These are phyloP conservation scores for Troides oblongomaculatus DNA, from an alignment of 2,888 invertebrate genomes.

Conservation along the genomic window DNA sequence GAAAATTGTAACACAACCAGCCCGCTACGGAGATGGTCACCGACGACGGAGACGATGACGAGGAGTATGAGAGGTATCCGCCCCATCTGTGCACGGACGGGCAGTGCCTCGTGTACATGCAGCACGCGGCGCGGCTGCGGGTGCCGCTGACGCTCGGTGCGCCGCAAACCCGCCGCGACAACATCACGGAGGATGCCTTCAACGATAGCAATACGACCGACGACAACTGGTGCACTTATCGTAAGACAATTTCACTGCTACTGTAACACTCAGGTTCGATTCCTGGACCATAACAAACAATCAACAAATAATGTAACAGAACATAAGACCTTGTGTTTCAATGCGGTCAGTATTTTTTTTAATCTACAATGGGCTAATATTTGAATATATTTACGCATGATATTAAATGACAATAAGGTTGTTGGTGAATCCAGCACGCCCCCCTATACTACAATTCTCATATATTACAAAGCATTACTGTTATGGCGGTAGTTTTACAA, in stretches of 20 bases:
- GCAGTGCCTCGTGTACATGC: slow-evolving; percentile 68
- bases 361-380: no score
- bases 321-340: no score
- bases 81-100: slow-evolving; percentile 71
- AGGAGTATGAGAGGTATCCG: slow-evolving; percentile 57
- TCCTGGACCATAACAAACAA: no score
- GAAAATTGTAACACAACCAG: background rate
- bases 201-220: slow-evolving; percentile 40
- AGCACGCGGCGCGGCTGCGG: slow-evolving; percentile 57
- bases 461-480: no score
- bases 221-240: slow-evolving; percentile 84
- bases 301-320: no score
- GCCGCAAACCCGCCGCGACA: slow-evolving; percentile 54
- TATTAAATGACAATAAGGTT: no score
- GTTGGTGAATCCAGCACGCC: no score
- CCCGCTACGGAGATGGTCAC: slow-evolving; percentile 32
- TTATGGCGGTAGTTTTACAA: no score
- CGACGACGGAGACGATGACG: slow-evolving; percentile 53
- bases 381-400: no score
- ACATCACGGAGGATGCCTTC: slow-evolving; percentile 40
- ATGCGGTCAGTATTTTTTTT: no score
- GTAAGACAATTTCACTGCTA: slow-evolving; percentile 31
- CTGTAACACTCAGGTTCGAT: no score
- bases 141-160: slow-evolving; percentile 62
- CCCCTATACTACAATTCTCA: no score